A percentile compares a stretch with the other conserved stretches of the same genome.
These are phyloP conservation scores for Anastatus disparis DNA, from an alignment of 1,140 invertebrate genomes.

Conservation along the genomic window DNA sequence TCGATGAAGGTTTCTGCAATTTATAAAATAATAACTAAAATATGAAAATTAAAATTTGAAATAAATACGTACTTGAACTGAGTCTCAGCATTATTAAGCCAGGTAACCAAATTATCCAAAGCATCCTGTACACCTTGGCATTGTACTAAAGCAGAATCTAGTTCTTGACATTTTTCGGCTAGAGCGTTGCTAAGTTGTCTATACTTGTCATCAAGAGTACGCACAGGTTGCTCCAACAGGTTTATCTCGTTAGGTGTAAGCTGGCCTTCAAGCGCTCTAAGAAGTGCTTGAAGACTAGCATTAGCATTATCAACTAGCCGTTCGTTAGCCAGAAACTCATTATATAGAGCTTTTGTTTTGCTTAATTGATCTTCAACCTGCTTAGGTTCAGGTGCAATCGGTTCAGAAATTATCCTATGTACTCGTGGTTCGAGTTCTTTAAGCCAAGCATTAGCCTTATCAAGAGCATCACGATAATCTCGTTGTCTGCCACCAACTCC, in stretches of 20 bases:
- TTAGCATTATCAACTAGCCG: constrained; percentile 84
- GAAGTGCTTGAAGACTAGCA: constrained; percentile 75
- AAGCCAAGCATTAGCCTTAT: constrained; percentile 86
- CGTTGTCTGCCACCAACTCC: constrained; percentile 81
- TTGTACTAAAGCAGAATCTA: constrained; percentile 90
- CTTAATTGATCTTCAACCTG: constrained; percentile 88
- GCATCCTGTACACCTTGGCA: constrained; percentile 95
- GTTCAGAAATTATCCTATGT: constrained; percentile 80
- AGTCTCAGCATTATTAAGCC: constrained; percentile 86
- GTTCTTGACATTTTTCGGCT: constrained; percentile 80
- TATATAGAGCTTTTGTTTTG: constrained; percentile 84
- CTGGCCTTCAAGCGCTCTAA: constrained; percentile 83
- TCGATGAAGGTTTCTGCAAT: constrained; percentile 75
- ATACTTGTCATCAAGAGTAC: constrained; percentile 82
- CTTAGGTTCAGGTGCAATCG: constrained; percentile 86
- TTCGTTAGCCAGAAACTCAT: constrained; percentile 87
- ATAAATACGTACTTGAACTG: constrained; percentile 78
- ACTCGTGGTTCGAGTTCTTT: constrained; percentile 83
- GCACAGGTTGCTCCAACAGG: constrained; percentile 81
- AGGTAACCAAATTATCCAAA: constrained; percentile 83
- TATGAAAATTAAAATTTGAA: neutral
- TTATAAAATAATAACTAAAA: neutral
- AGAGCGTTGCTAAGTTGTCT: constrained; percentile 77
- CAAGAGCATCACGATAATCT: constrained; percentile 84
- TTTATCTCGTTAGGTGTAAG: constrained; percentile 80